These are phyloP conservation scores for Ceriagrion tenellum DNA, from an alignment of 2,888 invertebrate genomes.

Conservation along the genomic window DNA sequence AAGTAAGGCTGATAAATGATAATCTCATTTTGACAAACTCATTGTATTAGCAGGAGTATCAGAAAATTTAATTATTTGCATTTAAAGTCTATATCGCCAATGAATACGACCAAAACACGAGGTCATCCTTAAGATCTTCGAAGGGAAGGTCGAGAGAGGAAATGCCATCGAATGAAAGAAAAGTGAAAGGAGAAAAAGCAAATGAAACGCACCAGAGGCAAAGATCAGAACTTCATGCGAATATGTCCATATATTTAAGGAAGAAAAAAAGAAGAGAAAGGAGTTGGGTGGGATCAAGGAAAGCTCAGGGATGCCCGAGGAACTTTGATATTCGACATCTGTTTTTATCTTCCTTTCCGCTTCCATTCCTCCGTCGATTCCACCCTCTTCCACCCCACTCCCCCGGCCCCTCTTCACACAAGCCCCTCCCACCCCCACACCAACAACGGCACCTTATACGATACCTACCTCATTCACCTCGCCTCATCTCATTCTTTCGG, in stretches of 20 bases:
- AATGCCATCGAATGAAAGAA: background rate
- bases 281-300: background rate
- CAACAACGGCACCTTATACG: background rate
- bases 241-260: background rate
- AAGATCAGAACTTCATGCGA: background rate
- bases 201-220: background rate
- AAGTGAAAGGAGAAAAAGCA: background rate
- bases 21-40: too few species aligned
- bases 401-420: too few species aligned
- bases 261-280: background rate
- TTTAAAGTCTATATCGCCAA: too few species aligned
- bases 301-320: background rate
- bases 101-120: too few species aligned
- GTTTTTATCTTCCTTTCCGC: background rate
- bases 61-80: too few species aligned
- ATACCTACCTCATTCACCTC: background rate
- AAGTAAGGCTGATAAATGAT: too few species aligned
- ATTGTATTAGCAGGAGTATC: too few species aligned
- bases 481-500: conserved; percentile 12
- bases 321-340: background rate
- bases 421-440: background rate
- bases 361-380: background rate
- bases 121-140: too few species aligned
- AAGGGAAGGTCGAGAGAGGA: background rate
- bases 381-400: background rate